Evolutionary conservation across 2,888 invertebrate species (phyloP), one percentile per base, ranked within the genome.

Genomic region (Altica lythri): DNA sequence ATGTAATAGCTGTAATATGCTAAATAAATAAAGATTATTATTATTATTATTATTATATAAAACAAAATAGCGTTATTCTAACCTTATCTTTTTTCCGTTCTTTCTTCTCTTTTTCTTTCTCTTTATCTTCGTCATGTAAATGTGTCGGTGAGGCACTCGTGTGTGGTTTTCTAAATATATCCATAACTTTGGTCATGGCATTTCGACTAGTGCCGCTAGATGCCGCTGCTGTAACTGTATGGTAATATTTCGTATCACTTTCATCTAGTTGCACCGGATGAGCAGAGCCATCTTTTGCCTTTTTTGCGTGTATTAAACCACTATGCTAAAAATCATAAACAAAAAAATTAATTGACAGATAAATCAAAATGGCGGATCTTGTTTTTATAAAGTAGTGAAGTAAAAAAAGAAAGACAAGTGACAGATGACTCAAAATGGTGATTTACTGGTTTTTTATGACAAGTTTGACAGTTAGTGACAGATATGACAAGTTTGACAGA

Each of bases 111-210:
- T 85, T 67, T 76, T 64, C 65, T 32, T 64, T 55, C 53, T 56
- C 61, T 57, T 29, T 59, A 46, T 49, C 55, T 40, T 65, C 60
- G 34, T 63, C 38, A 22, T 45, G 25, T 2, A 54, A 48, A 4
- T 45, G 47, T 1, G 57, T 49, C 5, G 1, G 86, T 85, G 2
- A 86, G 85, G 83, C 83, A 83, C n/a, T n/a, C 63, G 84, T 86
- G 58, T 87, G 86, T 62, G 88, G 81, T 76, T 86, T 85, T 55
- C 93, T 84, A 77, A 94, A 93, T 73, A 93, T 88, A 76, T 94
- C 93, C 86, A 92, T 92, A 47, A 94, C 92, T 81, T 92, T 93
- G 60, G 90, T 89, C 81, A 94, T 92, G 2, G 93, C 89, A 65
- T 90, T 88, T 61, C 83, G 78, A 62, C 78, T 79, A 64, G 85